A percentile compares a stretch with the other conserved stretches of the same genome.
Evolutionary conservation across 2,797 vertebrate genomes (phyloP).

Genomic region (Syncerus caffer): DNA sequence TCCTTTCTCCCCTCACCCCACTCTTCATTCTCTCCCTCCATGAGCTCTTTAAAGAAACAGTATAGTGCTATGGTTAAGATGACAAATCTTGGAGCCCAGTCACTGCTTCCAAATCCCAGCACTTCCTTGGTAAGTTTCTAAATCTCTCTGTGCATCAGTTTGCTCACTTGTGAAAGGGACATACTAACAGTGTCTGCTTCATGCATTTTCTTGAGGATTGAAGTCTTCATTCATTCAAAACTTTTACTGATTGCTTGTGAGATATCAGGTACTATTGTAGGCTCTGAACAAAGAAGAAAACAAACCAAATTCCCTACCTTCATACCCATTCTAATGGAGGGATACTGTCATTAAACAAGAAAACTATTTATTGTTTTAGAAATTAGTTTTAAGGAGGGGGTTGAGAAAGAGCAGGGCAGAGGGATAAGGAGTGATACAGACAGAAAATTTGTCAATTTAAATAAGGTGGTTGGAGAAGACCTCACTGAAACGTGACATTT

Average conservation of each 20-base stretch:
- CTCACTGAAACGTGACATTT: background rate
- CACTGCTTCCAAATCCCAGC: background rate
- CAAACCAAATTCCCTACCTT: background rate
- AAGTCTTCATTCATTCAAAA: background rate
- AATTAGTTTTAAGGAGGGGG: background rate
- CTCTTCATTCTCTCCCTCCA: background rate
- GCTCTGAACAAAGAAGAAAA: background rate
- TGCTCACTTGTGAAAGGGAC: background rate
- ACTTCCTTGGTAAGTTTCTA: background rate
- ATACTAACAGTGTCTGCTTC: background rate
- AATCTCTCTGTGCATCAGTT: background rate
- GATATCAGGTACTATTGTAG: background rate
- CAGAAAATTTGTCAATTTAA: background rate
- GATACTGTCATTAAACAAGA: background rate
- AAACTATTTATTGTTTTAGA: conserved; percentile 17
- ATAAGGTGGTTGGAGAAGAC: background rate
- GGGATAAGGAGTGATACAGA: background rate
- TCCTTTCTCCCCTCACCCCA: background rate
- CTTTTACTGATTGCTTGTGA: background rate
- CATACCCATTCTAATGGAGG: background rate
- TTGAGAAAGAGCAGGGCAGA: background rate
- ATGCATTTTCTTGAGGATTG: background rate
- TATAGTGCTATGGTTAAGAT: background rate
- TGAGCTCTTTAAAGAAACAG: background rate
- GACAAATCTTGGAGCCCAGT: background rate